Evolutionary conservation across 1,140 invertebrate species (phyloP), one percentile per base, ranked within the genome.

Genomic region (Diorhabda elongata): DNA sequence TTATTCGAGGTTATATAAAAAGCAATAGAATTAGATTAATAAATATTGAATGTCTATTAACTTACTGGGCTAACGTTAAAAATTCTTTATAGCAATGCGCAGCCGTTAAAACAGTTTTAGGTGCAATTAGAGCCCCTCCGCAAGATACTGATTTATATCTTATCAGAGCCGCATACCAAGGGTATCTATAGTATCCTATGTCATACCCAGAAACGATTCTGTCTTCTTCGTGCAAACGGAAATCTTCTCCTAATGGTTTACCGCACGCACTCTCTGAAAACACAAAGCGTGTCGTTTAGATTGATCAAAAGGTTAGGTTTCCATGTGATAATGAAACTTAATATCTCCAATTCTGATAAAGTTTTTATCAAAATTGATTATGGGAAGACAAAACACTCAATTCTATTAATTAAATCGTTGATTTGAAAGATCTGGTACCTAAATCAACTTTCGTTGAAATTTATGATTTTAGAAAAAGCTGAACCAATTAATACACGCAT

Each of bases 61-160:
- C 65, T 58, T 58, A 72, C 66, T 61, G 66, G 5, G 63, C 57
- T 59, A 52, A 3, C 11, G 69, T 61, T 3, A 76, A 42, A 66
- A 69, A 78, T 8, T 72, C 66, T 62, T 77, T 74, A 66, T 70
- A 79, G 64, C 79, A 80, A 73, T 80, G 79, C 5, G 78, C 79
- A 6, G 79, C 79, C 2, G 78, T 77, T 4, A 80, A 2, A 42
- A 80, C 66, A 6, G 66, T 71, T 63, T 61, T 70, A 3, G 71
- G 64, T 6, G 70, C 68, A 43, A 80, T 76, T 60, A 80, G 73
- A 41, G 78, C 69, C 7, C 75, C 78, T 5, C 79, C 79, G 68
- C 79, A 80, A 26, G 41, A 52, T 8, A 75, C 70, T 57, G 69
- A 58, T 42, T 75, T 72, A 3, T 75, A 64, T 44, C 60, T 52